These are phyloP conservation scores for Amaurobius ferox DNA, from an alignment of 2,888 invertebrate genomes.

Conservation along the genomic window DNA sequence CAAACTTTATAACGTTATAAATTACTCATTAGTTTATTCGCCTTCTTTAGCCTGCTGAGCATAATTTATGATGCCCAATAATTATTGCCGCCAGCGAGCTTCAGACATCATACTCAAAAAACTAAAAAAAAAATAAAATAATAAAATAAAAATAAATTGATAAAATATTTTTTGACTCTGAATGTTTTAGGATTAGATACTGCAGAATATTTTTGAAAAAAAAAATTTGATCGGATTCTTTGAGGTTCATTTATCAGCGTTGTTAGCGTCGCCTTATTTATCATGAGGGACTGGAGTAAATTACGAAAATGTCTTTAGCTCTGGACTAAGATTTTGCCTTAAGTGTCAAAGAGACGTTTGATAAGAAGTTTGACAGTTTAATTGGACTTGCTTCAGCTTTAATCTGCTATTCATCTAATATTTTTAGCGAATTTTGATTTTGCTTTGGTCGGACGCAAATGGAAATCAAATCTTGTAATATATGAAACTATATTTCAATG, in stretches of 20 bases:
- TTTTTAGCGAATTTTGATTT: not conserved
- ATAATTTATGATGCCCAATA: conserved; percentile 48
- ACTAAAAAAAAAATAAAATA: not conserved
- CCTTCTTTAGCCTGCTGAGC: conserved; percentile 26
- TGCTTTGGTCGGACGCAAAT: not conserved
- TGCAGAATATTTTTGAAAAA: conserved; percentile 31
- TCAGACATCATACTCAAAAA: not conserved
- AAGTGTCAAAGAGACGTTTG: not conserved
- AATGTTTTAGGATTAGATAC: conserved; percentile 38
- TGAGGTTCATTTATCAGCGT: conserved; percentile 48
- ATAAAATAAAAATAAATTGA: conserved; percentile 1
- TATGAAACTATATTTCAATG: not conserved
- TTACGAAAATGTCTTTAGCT: conserved; percentile 17
- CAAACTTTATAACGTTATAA: conserved; percentile 55
- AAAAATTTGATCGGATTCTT: conserved; percentile 37
- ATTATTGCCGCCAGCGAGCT: conserved; percentile 29
- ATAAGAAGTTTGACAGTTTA: not conserved
- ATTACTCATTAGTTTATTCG: conserved; percentile 51
- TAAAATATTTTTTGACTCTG: not conserved
- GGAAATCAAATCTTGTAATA: not conserved
- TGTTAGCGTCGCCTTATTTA: conserved; percentile 38
- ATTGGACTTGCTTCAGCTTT: not conserved
- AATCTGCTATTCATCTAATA: not conserved
- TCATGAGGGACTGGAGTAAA: conserved; percentile 33
- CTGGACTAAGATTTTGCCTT: not conserved